Percentiles rank a stretch among this genome's conserved stretches.
These are phyloP conservation scores for Phenganax stokvisi DNA, from an alignment of 92 coral and sea anemone genomes.

Conservation along the genomic window DNA sequence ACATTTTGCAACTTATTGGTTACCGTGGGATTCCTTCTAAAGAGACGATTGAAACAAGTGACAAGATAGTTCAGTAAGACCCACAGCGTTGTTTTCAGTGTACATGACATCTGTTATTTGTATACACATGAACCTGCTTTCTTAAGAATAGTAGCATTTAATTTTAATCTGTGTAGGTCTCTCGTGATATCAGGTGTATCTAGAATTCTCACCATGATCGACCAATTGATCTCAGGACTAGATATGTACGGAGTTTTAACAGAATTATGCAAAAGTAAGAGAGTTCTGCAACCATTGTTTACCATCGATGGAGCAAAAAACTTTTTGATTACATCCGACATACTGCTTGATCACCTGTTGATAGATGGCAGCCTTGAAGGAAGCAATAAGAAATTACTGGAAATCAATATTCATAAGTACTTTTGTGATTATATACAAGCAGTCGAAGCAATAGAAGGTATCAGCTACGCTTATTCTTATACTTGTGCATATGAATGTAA, in stretches of 20 bases:
- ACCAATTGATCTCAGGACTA: slow-evolving; percentile 43
- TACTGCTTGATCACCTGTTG: slow-evolving; percentile 49
- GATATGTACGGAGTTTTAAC: slow-evolving; percentile 29
- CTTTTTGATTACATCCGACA: slow-evolving; percentile 51
- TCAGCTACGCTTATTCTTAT: not conserved
- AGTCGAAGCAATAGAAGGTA: slow-evolving; percentile 24
- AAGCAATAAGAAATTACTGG: slow-evolving; percentile 49
- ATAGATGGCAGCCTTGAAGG: slow-evolving; percentile 56
- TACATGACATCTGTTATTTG: too few species aligned
- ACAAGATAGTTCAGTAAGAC: too few species aligned
- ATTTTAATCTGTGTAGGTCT: slow-evolving; percentile 26
- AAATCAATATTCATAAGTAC: slow-evolving; percentile 40
- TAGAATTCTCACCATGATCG: slow-evolving; percentile 38
- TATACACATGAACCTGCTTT: too few species aligned
- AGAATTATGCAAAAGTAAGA: slow-evolving; percentile 39
- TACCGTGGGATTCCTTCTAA: too few species aligned
- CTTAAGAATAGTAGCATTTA: too few species aligned
- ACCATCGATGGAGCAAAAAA: slow-evolving; percentile 55
- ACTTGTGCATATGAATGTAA: not conserved
- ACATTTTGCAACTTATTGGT: too few species aligned
- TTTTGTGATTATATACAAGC: slow-evolving; percentile 19
- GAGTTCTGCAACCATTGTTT: slow-evolving; percentile 52
- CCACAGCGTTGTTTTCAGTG: too few species aligned
- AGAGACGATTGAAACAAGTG: too few species aligned
- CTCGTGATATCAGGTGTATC: slow-evolving; percentile 38